Percentiles rank a stretch among this genome's conserved stretches.
Conservation (phyloP, 2,888 invertebrate genomes). For the Scaeva pyrastri region DNA sequence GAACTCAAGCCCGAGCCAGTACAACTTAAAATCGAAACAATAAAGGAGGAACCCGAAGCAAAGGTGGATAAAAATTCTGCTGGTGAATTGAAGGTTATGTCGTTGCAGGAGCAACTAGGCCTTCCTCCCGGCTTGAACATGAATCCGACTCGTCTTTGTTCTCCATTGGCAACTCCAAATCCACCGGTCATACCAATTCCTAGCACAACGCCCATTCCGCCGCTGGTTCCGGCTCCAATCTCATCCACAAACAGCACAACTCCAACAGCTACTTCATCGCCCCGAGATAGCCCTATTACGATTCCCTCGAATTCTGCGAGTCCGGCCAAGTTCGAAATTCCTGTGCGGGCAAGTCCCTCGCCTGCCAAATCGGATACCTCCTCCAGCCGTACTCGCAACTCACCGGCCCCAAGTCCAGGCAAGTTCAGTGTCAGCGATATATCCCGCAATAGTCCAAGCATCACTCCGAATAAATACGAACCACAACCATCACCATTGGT, state of each 20-base stretch:
- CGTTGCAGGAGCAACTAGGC: constrained; percentile 82
- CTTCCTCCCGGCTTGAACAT: constrained; percentile 84
- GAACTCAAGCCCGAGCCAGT: constrained; percentile 76
- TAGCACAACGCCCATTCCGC: constrained; percentile 74
- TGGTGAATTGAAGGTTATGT: constrained; percentile 82
- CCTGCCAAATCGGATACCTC: constrained; percentile 86
- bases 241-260: constrained; percentile 67
- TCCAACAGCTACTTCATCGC: constrained; percentile 79
- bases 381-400: constrained; percentile 85
- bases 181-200: constrained; percentile 78
- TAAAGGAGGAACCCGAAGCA: constrained; percentile 79
- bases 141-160: constrained; percentile 83
- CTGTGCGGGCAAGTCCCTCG: constrained; percentile 86
- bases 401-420: constrained; percentile 85
- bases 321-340: constrained; percentile 85
- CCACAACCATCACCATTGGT: constrained; percentile 72
- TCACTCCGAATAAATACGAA: constrained; percentile 83
- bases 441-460: constrained; percentile 82
- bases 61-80: constrained; percentile 78
- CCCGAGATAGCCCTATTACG: constrained; percentile 83
- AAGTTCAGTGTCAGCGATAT: constrained; percentile 83
- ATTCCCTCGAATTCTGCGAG: constrained; percentile 83
- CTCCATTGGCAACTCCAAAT: constrained; percentile 81
- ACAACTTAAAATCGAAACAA: constrained; percentile 75
- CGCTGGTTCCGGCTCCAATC: constrained; percentile 58